A percentile compares a stretch with the other conserved stretches of the same genome.
These are phyloP conservation scores for Meiosimyza decipiens DNA, from an alignment of 2,888 invertebrate genomes.

Conservation along the genomic window DNA sequence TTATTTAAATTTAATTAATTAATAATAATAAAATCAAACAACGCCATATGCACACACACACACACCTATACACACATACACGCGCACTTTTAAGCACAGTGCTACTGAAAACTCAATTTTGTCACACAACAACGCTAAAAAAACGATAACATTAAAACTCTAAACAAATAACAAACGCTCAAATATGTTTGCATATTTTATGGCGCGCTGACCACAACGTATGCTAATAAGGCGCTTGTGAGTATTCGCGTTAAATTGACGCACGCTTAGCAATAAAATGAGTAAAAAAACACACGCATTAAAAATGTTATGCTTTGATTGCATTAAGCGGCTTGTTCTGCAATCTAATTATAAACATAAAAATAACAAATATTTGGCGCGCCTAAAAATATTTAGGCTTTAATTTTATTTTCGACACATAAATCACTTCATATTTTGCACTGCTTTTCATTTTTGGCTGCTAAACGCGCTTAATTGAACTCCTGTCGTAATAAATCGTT, in stretches of 20 bases:
- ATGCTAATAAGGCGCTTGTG: constrained; percentile 8
- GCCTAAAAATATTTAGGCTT: constrained; percentile 3
- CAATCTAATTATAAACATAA: background rate
- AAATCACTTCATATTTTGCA: constrained; percentile 8
- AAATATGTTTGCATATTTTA: constrained; percentile 28
- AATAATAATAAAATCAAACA: too few species aligned
- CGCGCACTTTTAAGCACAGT: too few species aligned
- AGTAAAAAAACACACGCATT: background rate
- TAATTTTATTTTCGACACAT: constrained; percentile 13
- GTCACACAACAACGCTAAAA: background rate
- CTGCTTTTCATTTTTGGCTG: background rate
- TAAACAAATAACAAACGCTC: background rate
- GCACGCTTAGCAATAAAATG: background rate
- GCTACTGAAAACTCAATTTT: too few species aligned
- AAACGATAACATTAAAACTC: background rate
- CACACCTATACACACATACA: too few species aligned
- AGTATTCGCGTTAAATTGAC: background rate
- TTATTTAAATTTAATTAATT: too few species aligned
- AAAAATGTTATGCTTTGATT: constrained; percentile 15
- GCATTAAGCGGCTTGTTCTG: constrained; percentile 21
- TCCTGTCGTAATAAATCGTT: too few species aligned
- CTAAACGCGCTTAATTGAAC: background rate
- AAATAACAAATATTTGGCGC: background rate
- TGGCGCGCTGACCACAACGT: constrained; percentile 20
- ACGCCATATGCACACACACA: too few species aligned